Evolutionary conservation across 2,113 vertebrate genomes (phyloP).

Genomic region (Grammatotria lemairii): DNA sequence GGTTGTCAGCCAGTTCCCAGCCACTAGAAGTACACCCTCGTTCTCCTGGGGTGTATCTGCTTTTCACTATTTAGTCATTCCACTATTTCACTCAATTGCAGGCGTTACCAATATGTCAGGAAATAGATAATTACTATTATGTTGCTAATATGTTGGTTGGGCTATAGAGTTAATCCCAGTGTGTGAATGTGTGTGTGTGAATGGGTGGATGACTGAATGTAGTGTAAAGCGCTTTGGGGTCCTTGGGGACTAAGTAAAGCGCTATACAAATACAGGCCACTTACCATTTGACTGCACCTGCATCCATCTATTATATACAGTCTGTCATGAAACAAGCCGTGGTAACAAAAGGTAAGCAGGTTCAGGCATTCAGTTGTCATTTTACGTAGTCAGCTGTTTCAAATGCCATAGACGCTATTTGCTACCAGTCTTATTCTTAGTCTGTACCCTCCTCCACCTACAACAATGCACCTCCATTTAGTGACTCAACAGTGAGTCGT

Average conservation of each 20-base stretch:
- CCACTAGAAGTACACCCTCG: not conserved
- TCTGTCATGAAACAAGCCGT: not conserved
- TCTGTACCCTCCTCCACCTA: not conserved
- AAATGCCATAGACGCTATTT: not conserved
- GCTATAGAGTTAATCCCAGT: not conserved
- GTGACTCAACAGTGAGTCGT: not conserved
- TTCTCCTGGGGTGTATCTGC: not conserved
- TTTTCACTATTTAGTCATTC: not conserved
- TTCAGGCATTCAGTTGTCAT: not conserved
- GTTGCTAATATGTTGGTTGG: not conserved
- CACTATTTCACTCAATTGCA: not conserved
- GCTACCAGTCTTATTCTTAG: not conserved
- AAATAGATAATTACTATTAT: not conserved
- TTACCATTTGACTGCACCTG: not conserved
- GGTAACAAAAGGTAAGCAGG: not conserved
- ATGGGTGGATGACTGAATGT: not conserved
- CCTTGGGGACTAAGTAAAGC: not conserved
- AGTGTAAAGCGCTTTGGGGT: accelerated
- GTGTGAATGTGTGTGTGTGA: not conserved
- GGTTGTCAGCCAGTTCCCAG: not conserved
- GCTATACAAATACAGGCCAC: not conserved
- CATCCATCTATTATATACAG: not conserved
- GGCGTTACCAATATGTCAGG: not conserved
- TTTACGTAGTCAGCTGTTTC: not conserved
- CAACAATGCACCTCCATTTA: not conserved